These are phyloP conservation scores for Oophaga pumilio DNA, from an alignment of 2,113 vertebrate genomes.

Conservation along the genomic window DNA sequence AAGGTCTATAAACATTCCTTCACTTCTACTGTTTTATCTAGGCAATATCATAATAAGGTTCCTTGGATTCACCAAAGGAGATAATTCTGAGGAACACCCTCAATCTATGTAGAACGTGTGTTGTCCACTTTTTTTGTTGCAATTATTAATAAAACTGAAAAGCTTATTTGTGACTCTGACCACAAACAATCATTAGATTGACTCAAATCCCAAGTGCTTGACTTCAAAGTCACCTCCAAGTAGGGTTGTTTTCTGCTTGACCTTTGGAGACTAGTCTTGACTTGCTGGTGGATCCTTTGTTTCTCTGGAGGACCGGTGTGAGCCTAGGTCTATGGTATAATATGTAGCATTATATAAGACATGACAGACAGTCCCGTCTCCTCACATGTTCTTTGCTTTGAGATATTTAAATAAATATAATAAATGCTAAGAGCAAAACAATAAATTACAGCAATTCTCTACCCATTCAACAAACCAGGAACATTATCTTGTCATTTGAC, in stretches of 20 bases:
- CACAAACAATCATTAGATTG: too few species aligned
- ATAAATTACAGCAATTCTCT: constrained; percentile 11
- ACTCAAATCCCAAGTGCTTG: neutral
- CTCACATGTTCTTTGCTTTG: neutral
- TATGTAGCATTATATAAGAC: neutral
- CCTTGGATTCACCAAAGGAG: neutral
- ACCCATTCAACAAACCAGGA: constrained; percentile 4
- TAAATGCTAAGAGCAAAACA: neutral
- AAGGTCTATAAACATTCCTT: too few species aligned
- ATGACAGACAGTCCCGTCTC: neutral
- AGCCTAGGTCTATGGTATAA: neutral
- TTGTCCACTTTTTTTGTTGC: neutral
- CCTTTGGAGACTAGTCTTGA: neutral
- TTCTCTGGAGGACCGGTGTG: neutral
- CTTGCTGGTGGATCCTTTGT: neutral
- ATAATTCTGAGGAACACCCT: neutral
- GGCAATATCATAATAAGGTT: neutral
- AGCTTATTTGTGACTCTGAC: neutral
- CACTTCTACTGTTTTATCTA: too few species aligned
- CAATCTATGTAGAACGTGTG: neutral
- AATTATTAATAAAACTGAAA: too few species aligned
- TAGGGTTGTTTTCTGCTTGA: neutral
- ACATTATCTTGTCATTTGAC: constrained; percentile 44
- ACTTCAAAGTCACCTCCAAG: neutral
- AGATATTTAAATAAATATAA: constrained; percentile 5